phyloP scores from a whole-genome alignment of 2,888 invertebrate genomes.

The Adelognathus sp. region DNA sequence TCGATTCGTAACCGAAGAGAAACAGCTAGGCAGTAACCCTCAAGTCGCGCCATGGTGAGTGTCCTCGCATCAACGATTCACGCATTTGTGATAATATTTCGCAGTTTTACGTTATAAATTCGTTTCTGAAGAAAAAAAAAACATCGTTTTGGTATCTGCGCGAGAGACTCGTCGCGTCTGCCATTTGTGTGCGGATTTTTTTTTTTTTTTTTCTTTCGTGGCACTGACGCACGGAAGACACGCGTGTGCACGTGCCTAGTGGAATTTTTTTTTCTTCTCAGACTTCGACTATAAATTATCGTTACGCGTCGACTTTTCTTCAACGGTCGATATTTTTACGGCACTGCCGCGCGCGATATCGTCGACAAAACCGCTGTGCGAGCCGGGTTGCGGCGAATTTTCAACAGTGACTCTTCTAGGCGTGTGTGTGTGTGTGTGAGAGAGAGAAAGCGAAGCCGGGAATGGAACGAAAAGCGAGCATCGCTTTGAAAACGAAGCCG shows the following conservation, averaged over 20 bases:
- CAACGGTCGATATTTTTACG: neutral
- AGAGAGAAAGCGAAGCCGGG: constrained; percentile 8
- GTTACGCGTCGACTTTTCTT: neutral
- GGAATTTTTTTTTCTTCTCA: neutral
- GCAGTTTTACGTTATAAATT: neutral
- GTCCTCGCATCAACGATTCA: neutral
- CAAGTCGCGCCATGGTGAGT: constrained; percentile 55
- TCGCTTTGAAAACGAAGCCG: neutral
- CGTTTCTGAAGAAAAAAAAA: neutral
- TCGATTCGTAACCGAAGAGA: constrained; percentile 20
- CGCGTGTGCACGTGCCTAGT: constrained; percentile 64
- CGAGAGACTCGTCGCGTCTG: constrained; percentile 29
- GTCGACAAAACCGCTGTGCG: neutral
- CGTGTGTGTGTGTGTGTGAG: no score
- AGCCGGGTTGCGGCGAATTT: neutral
- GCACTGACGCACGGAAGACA: constrained; percentile 65
- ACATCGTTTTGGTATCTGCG: no score
- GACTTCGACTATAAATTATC: no score
- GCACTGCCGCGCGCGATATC: constrained; percentile 18
- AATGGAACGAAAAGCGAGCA: constrained; percentile 25
- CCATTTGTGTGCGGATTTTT: constrained; percentile 56
- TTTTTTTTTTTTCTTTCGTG: no score
- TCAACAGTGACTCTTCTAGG: no score
- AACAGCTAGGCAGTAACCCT: constrained; percentile 45
- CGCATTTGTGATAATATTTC: neutral